Base-by-base conservation (phyloP, 92 coral and sea anemone genomes). In the Zoanthus solanderi region DNA sequence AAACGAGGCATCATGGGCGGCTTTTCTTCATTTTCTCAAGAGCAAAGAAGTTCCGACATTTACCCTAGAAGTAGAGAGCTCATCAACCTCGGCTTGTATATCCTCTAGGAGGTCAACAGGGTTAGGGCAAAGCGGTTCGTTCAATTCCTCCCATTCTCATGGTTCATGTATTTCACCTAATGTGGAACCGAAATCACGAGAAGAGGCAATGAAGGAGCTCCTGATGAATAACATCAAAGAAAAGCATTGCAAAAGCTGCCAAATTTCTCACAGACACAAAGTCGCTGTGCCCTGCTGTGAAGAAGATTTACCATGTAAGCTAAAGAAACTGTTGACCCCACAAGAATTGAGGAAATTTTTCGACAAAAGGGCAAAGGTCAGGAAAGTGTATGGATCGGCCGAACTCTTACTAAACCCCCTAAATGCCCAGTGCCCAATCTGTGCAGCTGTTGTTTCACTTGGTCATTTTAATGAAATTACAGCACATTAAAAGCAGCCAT, bases 361-460 rank as follows among this genome's bases (percentile, higher is more conserved):
- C 71, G 63, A 87, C 78, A 71, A 78, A 72, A 86, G 84, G 75
- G 68, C 89, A 30, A 77, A 77, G 82, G 7, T 77, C 32, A 44
- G 82, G 68, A 77, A 52, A 77, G 82, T 77, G 78, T 46, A 74
- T 77, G 82, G 67, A 77, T 77, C 50, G 82, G 68, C 82, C 82
- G 82, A 77, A n/a, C 53, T 77, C 42, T 77, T 77, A 77, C 23
- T 23, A 23, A 23, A 23, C 23, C 23, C 23, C 23, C 23, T 23
- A 23, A 23, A 46, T 76, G 75, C 58, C 44, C 89, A 75, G 83
- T 86, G 76, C 83, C 88, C 88, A 53, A 53, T 75, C 79, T 86
- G 83, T 75, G 89, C 83, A 37, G 74, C 83, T 72, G 89, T 86
- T 86, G 89, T 86, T 67, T 74, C 83, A 15, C 76, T 76, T 86